A percentile compares a stretch with the other conserved stretches of the same genome.
phyloP scores from a whole-genome alignment of 2,797 vertebrate genomes.

The Myotis findleyi region DNA sequence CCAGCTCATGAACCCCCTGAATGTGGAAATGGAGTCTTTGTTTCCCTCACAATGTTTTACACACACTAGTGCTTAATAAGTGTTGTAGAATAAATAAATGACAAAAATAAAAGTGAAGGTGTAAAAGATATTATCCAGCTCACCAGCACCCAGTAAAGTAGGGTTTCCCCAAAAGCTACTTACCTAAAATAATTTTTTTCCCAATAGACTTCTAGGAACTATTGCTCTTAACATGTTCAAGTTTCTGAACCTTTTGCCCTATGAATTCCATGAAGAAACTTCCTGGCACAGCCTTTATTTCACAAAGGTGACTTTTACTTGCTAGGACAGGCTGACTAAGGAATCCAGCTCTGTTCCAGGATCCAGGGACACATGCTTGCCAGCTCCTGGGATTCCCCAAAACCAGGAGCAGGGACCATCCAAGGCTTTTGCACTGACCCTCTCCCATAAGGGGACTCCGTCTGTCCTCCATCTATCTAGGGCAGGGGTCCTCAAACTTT shows the following conservation, averaged over 20 bases:
- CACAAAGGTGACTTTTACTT: not conserved
- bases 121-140: not conserved
- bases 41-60: not conserved
- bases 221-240: not conserved
- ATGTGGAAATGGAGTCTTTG: not conserved
- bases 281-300: not conserved
- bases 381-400: not conserved
- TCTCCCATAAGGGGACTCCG: not conserved
- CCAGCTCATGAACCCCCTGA: not conserved
- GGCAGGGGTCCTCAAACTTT: no score
- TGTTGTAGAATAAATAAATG: slow-evolving; percentile 1
- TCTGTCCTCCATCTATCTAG: not conserved
- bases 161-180: not conserved
- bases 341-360: not conserved
- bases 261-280: not conserved
- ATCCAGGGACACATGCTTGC: not conserved
- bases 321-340: not conserved
- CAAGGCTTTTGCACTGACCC: not conserved
- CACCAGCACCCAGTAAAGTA: not conserved
- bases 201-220: not conserved
- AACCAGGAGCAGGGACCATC: no score
- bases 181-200: not conserved
- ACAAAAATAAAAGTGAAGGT: slow-evolving; percentile 9
- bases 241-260: not conserved
- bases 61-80: not conserved